phyloP scores from a whole-genome alignment of 1,140 invertebrate species.

The Leucophenga varia region DNA sequence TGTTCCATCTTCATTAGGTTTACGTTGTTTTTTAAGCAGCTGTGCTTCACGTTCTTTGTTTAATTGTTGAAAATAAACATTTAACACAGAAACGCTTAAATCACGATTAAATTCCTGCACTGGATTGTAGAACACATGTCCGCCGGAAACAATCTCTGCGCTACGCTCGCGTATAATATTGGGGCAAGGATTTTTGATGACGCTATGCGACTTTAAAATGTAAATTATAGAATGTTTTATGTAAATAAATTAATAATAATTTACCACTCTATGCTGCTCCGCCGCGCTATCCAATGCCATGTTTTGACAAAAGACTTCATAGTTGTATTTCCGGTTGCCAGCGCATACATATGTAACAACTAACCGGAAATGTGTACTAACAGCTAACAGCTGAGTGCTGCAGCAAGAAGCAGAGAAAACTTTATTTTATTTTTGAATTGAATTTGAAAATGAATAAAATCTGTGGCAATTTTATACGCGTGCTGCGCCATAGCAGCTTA shows the following conservation, averaged over 20 bases:
- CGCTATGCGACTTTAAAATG: neutral
- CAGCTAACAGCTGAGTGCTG: no score
- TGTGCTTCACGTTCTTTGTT: slow-evolving; percentile 34
- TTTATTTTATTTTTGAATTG: no score
- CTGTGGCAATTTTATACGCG: slow-evolving; percentile 38
- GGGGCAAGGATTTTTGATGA: slow-evolving; percentile 20
- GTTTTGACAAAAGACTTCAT: no score
- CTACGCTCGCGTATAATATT: slow-evolving; percentile 41
- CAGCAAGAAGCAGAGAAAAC: no score
- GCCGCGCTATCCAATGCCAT: no score
- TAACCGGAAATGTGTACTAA: no score
- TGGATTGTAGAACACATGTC: slow-evolving; percentile 92
- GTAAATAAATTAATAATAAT: no score
- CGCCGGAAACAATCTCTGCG: slow-evolving; percentile 48
- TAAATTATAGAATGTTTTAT: no score
- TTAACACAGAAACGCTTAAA: slow-evolving; percentile 73
- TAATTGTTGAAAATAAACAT: slow-evolving; percentile 61
- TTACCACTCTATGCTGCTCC: no score
- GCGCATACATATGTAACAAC: no score
- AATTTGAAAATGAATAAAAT: slow-evolving; percentile 53
- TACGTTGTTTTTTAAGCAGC: slow-evolving; percentile 31
- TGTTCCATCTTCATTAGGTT: slow-evolving; percentile 17
- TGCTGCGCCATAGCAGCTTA: slow-evolving; percentile 25
- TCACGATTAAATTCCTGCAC: slow-evolving; percentile 98
- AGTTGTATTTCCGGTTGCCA: no score